Base-by-base conservation (phyloP, 2,113 vertebrate species). In the Lasiurus borealis region DNA sequence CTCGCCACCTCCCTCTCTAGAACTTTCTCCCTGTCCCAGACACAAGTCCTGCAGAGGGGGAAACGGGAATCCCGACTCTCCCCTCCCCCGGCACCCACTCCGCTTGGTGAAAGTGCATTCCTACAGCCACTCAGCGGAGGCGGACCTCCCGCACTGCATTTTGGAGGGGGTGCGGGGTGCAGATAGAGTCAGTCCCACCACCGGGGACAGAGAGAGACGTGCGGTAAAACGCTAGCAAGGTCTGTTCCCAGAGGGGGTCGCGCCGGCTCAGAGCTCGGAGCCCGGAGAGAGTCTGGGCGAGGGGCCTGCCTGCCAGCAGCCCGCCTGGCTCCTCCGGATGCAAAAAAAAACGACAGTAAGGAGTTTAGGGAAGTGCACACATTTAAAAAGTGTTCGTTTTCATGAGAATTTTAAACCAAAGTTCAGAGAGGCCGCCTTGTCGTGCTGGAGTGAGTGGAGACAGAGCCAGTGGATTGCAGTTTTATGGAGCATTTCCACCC, bases 331-430 rank as follows among this genome's bases (percentile, higher is more conserved):
- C 59, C 66, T 73, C 50, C 15, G 59, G 46, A n/a, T n/a, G 87
- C n/a, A 31, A 68, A 64, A 80, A 68, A 59, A 73, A 57, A 86
- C 0, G 15, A 31, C 0, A 77, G 62, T n/a, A n/a, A n/a, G n/a
- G 40, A 50, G 48, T 16, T 59, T 13, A 57, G 46, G 31, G 16
- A n/a, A n/a, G n/a, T n/a, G n/a, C n/a, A n/a, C n/a, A n/a, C 31
- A 14, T 66, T 93, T 50, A 23, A 23, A 80, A n/a, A 77, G 3
- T 66, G 50, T 80, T 54, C 52, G 31, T 64, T 92, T 86, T 87
- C 36, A 46, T 54, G 62, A 68, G 69, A 72, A 75, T 93, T 93
- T 83, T 15, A 94, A 85, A 75, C 29, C 64, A 73, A 76, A 88
- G 78, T 40, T 59, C 27, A 27, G 46, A 87, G 91, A 77, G 9